Evolutionary conservation across 2,797 vertebrate species (phyloP), one percentile per base, ranked within the genome.

Genomic region (Poecile montanus): DNA sequence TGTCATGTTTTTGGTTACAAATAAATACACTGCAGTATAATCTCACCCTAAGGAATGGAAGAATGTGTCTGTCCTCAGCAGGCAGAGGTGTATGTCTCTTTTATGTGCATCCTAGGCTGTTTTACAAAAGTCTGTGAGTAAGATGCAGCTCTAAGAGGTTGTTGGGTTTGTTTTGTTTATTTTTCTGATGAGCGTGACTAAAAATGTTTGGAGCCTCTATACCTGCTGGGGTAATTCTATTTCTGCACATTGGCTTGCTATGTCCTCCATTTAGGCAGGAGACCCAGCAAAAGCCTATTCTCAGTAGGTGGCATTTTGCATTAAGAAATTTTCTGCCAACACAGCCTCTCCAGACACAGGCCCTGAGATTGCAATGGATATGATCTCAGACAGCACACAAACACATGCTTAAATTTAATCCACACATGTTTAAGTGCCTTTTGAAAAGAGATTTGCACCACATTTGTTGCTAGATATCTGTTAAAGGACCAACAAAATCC

Each of bases 331-430:
- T 90, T 94, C 57, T 2, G 3, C 36, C 66, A 73, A 30, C 38
- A 44, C 87, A 91, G 51, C 34, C 40, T 84, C 26, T 21, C 58
- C 70, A 94, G 87, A 78, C 44, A 51, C 71, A 78, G 40, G 44
- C 66, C n/a, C 53, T 47, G 79, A 84, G 77, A 91, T 84, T 80
- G 51, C 51, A 92, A 51, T 50, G 67, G 78, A n/a, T 85, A 19
- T 75, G 70, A 86, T 86, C 62, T 88, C 66, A 79, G 73, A 66
- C 65, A 83, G 81, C n/a, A 30, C 54, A 71, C 62, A 90, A 93
- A 96, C 70, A 85, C 13, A 51, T 27, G 34, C 83, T 95, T 95
- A 86, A 75, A 58, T 88, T 94, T 91, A 95, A 95, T 94, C 90
- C 73, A 73, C n/a, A 70, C 2, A 5, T 78, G 53, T 73, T 88